Percentiles rank a stretch among this genome's conserved stretches.
phyloP scores from a whole-genome alignment of 2,797 vertebrate genomes.

The Gadopsis bispinosus region DNA sequence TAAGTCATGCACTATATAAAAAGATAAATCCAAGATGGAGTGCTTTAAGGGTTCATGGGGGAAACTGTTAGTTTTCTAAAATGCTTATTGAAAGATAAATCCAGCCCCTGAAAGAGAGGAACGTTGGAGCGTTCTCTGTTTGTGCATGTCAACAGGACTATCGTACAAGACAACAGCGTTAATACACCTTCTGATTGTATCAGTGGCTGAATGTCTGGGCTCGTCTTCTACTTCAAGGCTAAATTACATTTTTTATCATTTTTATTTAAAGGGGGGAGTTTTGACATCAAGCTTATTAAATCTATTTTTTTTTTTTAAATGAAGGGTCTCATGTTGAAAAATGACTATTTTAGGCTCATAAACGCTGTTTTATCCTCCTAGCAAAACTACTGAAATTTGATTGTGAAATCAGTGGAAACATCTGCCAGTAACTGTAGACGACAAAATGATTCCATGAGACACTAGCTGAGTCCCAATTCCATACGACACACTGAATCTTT shows the following conservation, averaged over 20 bases:
- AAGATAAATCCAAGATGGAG: slow-evolving; percentile 27
- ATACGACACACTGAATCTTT: background rate
- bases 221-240: slow-evolving; percentile 17
- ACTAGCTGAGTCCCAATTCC: slow-evolving; percentile 19
- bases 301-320: background rate
- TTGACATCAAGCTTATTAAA: slow-evolving; percentile 10
- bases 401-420: background rate
- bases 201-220: slow-evolving; percentile 2
- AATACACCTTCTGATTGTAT: slow-evolving; percentile 29
- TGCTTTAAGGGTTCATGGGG: slow-evolving; percentile 34
- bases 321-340: background rate
- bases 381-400: background rate
- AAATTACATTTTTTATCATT: slow-evolving; percentile 15
- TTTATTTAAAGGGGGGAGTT: slow-evolving; percentile 4
- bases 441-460: background rate
- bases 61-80: slow-evolving; percentile 27
- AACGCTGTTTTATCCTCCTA: background rate
- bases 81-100: slow-evolving; percentile 55
- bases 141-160: slow-evolving; percentile 19
- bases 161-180: slow-evolving; percentile 3
- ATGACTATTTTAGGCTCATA: background rate
- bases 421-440: background rate
- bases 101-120: slow-evolving; percentile 28
- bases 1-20: slow-evolving; percentile 26
- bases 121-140: slow-evolving; percentile 12